These are phyloP conservation scores for Lophius americanus DNA, from an alignment of 2,797 vertebrate species.

Conservation along the genomic window DNA sequence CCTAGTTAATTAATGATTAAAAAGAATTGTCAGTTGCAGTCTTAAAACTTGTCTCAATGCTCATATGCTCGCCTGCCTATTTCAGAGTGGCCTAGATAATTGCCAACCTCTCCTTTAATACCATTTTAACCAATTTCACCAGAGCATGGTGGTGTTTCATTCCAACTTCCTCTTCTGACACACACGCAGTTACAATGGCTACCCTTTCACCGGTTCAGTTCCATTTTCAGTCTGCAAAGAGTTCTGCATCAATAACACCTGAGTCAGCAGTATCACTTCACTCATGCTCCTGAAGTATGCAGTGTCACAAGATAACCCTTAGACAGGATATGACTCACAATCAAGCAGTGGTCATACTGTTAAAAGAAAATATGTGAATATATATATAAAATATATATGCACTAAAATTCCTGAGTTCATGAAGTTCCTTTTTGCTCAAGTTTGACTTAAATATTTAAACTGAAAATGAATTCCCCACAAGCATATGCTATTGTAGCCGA, in stretches of 20 bases:
- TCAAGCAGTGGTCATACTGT: too few species aligned
- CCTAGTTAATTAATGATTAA: too few species aligned
- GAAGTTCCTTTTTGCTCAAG: not conserved
- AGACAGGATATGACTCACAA: too few species aligned
- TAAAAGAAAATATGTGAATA: too few species aligned
- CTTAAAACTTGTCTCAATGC: too few species aligned
- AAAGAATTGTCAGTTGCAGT: too few species aligned
- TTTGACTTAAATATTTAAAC: not conserved
- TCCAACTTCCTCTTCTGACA: not conserved
- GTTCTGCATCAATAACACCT: conserved; percentile 36
- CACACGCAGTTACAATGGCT: not conserved
- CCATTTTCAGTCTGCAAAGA: conserved; percentile 45
- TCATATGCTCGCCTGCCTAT: too few species aligned
- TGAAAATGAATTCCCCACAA: not conserved
- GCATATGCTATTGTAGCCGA: not conserved
- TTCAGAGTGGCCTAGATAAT: too few species aligned
- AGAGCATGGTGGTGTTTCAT: not conserved
- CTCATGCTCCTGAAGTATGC: not conserved
- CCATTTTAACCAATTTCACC: not conserved
- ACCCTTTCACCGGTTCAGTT: conserved; percentile 19
- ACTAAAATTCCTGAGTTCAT: too few species aligned
- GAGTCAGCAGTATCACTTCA: conserved; percentile 74
- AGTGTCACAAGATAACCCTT: not conserved
- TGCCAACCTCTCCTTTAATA: not conserved
- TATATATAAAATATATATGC: too few species aligned